Evolutionary conservation across 2,888 invertebrate genomes (phyloP), one percentile per base, ranked within the genome.

Genomic region (Bellardia bayeri): DNA sequence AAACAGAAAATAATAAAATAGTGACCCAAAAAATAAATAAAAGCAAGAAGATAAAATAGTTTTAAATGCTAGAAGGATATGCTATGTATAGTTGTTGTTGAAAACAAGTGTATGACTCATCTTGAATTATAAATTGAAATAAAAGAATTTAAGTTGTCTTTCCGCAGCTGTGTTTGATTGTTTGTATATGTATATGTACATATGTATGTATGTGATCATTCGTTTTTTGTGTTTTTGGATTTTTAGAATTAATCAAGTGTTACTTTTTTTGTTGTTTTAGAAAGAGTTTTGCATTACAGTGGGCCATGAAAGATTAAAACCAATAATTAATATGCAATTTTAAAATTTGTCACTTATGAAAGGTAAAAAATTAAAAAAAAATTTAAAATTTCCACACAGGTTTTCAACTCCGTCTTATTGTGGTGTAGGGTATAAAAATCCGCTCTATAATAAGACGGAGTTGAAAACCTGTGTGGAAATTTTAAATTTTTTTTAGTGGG

Each of bases 21-120:
- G 64, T 82, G 82, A 82, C 82, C 82, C 66, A 86, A 74, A 66
- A 83, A 78, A 82, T 78, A 68, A 66, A 42, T 51, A 33, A 58
- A 74, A 58, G 66, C 56, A 54, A 42, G 56, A 3, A 71, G 49
- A 63, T 63, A 82, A 76, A 45, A 51, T 8, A 68, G 16, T 66
- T 8, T n/a, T n/a, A 49, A 9, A 14, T 14, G 63, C 37, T 14
- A 37, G 14, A 49, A 69, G 8, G 23, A 64, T 78, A 33, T 76
- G 37, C 76, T 78, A 75, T 51, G 45, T 45, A 11, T 11, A 75
- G 68, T 7, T 51, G 37, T 69, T 30, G 51, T 33, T 4, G n/a
- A 33, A 66, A 74, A 66, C 58, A 66, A 82, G 82, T 82, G 61
- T 63, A 71, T 78, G 78, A 78, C 51, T 78, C 72, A 66, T 72